Evolutionary conservation across 2,888 invertebrate species (phyloP).

Genomic region (Blastobasis lacticolella): DNA sequence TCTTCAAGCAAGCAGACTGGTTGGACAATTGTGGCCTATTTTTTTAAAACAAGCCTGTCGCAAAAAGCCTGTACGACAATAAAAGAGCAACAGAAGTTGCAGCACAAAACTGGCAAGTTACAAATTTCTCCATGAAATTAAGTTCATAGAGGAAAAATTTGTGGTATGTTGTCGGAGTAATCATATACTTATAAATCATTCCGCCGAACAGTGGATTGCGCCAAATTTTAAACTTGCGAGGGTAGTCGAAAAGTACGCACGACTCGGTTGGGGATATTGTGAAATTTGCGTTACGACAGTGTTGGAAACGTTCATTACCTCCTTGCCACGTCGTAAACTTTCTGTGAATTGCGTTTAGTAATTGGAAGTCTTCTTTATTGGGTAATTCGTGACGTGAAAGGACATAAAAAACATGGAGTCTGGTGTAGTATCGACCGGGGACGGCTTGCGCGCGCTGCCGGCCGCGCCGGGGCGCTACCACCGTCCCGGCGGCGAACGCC

Average conservation of each 20-base stretch:
- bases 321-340: slow-evolving; percentile 25
- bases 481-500: slow-evolving; percentile 16
- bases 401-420: slow-evolving; percentile 71
- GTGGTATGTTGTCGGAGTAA: no score
- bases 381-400: slow-evolving; percentile 60
- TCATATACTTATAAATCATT: no score
- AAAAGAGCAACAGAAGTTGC: no score
- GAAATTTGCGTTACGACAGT: neutral
- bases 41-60: no score
- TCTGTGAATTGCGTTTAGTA: slow-evolving; percentile 38
- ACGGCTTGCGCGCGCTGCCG: slow-evolving; percentile 56
- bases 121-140: no score
- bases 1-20: no score
- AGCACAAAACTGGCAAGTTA: no score
- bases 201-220: slow-evolving; percentile 7
- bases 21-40: no score
- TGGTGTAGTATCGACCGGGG: slow-evolving; percentile 68
- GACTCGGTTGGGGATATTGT: neutral
- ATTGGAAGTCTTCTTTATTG: slow-evolving; percentile 57
- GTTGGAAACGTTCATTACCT: slow-evolving; percentile 12
- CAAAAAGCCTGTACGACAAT: no score
- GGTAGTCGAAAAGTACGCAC: no score
- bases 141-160: no score
- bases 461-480: slow-evolving; percentile 18
- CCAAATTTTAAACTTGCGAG: slow-evolving; percentile 11